phyloP scores from a whole-genome alignment of 2,888 invertebrate genomes.

The Erebia aethiops region DNA sequence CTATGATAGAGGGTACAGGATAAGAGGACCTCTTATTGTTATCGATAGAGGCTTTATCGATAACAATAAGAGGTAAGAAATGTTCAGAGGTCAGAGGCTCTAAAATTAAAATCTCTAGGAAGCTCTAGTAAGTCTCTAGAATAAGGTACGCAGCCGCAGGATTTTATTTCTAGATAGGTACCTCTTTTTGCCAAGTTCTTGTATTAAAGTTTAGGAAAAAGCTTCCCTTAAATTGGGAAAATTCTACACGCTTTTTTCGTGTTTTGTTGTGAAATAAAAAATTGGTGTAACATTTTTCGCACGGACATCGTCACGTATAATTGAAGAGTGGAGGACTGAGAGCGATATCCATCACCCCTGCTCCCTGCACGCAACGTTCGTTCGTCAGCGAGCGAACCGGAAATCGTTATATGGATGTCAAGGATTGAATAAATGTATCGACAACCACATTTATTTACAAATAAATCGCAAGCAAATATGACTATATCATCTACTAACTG shows the following conservation, averaged over 20 bases:
- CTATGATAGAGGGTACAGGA: too few species aligned
- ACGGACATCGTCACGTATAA: slow-evolving; percentile 9
- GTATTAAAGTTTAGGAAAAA: not conserved
- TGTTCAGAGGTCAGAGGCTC: too few species aligned
- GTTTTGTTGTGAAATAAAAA: not conserved
- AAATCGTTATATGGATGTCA: slow-evolving; percentile 25
- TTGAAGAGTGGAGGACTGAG: not conserved
- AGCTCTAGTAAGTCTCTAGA: too few species aligned
- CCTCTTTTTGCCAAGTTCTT: too few species aligned
- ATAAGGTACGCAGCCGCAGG: too few species aligned
- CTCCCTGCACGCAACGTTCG: not conserved
- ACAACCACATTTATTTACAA: slow-evolving; percentile 7
- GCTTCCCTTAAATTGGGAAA: not conserved
- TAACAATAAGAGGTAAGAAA: too few species aligned
- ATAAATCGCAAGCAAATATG: not conserved
- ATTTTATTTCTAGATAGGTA: too few species aligned
- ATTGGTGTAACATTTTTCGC: slow-evolving; percentile 1
- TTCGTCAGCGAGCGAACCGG: slow-evolving; percentile 14
- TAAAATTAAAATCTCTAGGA: too few species aligned
- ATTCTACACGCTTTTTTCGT: not conserved
- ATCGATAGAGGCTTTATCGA: too few species aligned
- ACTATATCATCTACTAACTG: not conserved
- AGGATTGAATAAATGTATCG: slow-evolving; percentile 14
- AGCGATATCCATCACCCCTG: slow-evolving; percentile 8
- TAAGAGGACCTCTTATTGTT: too few species aligned